Evolutionary conservation across 2,797 vertebrate species (phyloP).

Genomic region (Euthynnus affinis): DNA sequence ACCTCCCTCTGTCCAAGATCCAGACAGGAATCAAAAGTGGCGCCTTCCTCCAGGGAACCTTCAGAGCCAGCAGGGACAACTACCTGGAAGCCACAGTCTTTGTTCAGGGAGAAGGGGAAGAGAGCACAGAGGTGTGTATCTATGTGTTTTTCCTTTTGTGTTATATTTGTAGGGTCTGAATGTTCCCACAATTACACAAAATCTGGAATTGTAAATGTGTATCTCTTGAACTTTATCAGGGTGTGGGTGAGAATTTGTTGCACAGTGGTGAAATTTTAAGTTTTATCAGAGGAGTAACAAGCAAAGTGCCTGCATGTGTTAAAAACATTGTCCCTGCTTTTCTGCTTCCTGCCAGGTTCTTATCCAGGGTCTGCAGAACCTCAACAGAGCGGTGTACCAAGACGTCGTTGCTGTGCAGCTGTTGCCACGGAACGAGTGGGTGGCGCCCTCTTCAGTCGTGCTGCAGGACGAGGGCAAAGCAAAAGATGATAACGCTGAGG

Average conservation of each 20-base stretch:
- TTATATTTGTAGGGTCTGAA: background rate
- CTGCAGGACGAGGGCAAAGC: conserved; percentile 92
- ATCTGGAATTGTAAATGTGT: background rate
- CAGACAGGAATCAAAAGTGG: conserved; percentile 95
- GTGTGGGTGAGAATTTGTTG: background rate
- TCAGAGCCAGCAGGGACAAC: conserved; percentile 95
- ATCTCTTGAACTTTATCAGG: background rate
- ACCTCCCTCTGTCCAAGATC: conserved; percentile 93
- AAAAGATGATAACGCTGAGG: conserved; percentile 88
- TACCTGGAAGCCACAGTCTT: conserved; percentile 97
- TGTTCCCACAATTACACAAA: background rate
- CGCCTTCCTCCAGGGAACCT: conserved; percentile 93
- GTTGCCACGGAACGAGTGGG: conserved; percentile 89
- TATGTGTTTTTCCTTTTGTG: conserved; percentile 30
- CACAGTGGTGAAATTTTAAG: background rate
- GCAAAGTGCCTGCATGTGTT: background rate
- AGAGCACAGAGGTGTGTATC: conserved; percentile 89
- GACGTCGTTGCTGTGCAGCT: conserved; percentile 95
- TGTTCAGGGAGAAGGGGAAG: conserved; percentile 91
- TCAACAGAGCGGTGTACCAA: conserved; percentile 95
- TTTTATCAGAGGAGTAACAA: background rate
- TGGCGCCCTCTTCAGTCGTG: conserved; percentile 92
- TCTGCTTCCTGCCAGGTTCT: conserved; percentile 86
- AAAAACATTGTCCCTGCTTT: background rate
- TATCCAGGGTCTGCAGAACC: conserved; percentile 93